phyloP scores from a whole-genome alignment of 2,888 invertebrate species.

The Heliothis peltigera region DNA sequence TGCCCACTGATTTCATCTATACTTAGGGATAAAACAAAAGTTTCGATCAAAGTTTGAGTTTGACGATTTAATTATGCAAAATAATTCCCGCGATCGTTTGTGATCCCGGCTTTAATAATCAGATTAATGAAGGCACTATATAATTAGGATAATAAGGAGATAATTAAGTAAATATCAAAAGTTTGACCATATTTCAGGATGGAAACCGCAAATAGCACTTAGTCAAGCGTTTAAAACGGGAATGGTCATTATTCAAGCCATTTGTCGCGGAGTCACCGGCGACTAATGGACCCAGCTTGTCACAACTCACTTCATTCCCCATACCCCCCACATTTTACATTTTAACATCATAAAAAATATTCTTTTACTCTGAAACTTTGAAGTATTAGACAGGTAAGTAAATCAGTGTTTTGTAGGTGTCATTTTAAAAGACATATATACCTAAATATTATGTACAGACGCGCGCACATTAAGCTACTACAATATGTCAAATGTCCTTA shows the following conservation, averaged over 20 bases:
- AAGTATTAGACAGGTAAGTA: constrained; percentile 29
- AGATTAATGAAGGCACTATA: constrained; percentile 27
- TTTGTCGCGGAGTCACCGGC: constrained; percentile 70
- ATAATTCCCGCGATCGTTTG: neutral
- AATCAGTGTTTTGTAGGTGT: constrained; percentile 33
- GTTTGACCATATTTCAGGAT: constrained; percentile 50
- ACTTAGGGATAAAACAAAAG: neutral
- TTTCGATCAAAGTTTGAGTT: neutral
- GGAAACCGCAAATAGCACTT: constrained; percentile 67
- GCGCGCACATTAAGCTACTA: too few species aligned
- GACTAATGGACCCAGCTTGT: constrained; percentile 68
- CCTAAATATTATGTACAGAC: too few species aligned
- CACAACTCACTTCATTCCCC: constrained; percentile 67
- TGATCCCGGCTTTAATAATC: neutral
- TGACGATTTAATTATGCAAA: neutral
- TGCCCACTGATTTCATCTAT: neutral
- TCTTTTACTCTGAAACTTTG: constrained; percentile 35
- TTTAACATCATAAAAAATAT: constrained; percentile 39
- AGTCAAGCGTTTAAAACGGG: constrained; percentile 68
- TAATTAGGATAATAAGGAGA: constrained; percentile 32
- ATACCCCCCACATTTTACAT: constrained; percentile 61
- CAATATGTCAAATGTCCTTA: too few species aligned
- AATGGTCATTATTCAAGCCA: constrained; percentile 75
- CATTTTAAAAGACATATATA: constrained; percentile 42
- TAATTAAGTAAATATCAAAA: constrained; percentile 49